Conservation (phyloP, 23 tunicate species). For the Halocynthia roretzi region DNA sequence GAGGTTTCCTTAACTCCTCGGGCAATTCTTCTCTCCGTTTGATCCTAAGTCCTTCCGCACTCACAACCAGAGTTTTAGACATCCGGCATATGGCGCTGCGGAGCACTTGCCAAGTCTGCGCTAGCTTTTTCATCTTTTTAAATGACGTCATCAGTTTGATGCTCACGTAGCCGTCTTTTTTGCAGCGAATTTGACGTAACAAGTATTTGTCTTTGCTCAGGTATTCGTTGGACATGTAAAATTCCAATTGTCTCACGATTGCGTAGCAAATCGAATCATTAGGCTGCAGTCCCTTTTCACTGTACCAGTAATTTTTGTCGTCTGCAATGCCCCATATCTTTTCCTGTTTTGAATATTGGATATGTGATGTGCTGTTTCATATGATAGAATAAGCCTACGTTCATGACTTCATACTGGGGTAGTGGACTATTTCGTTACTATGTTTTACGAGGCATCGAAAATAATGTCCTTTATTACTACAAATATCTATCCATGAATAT, state of each 20-base stretch:
- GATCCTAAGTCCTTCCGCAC: slow-evolving; percentile 78
- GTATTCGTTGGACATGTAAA: slow-evolving; percentile 35
- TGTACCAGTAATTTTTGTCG: slow-evolving; percentile 51
- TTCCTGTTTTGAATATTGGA: slow-evolving; percentile 1
- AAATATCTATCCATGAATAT: too few species aligned
- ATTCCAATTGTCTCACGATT: slow-evolving; percentile 71
- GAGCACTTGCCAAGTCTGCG: slow-evolving; percentile 81
- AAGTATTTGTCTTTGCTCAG: slow-evolving; percentile 41
- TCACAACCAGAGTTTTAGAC: slow-evolving; percentile 53
- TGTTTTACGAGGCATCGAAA: too few species aligned
- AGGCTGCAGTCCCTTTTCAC: slow-evolving; percentile 27
- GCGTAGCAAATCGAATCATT: slow-evolving; percentile 13
- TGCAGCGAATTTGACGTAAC: slow-evolving; percentile 39
- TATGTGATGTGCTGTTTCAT: not conserved
- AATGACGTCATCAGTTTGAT: slow-evolving; percentile 32
- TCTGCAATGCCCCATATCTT: slow-evolving; percentile 36
- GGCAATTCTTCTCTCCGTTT: slow-evolving; percentile 49
- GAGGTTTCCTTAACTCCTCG: slow-evolving; percentile 67
- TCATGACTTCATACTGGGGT: too few species aligned
- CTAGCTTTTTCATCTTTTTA: slow-evolving; percentile 80
- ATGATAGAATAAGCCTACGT: not conserved
- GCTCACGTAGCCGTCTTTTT: slow-evolving; percentile 34
- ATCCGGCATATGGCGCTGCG: slow-evolving; percentile 90
- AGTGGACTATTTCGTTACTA: too few species aligned
- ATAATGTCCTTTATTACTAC: too few species aligned